phyloP scores from a whole-genome alignment of 2,797 vertebrate species.

The Leuciscus waleckii region DNA sequence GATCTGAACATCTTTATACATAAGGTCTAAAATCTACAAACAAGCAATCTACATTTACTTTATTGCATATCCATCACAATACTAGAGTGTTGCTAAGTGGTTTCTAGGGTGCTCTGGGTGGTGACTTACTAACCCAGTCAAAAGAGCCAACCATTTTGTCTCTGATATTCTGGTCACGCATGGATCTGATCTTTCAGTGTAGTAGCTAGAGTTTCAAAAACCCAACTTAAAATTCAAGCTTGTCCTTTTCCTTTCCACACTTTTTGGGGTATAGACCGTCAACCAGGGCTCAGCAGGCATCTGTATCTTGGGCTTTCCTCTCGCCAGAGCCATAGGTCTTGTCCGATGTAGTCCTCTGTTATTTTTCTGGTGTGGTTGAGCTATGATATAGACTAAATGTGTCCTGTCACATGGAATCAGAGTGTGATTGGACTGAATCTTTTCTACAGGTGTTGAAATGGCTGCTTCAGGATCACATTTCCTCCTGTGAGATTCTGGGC shows the following conservation, averaged over 20 bases:
- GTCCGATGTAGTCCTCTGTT: conserved; percentile 23
- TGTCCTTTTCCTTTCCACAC: not conserved
- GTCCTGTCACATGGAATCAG: conserved; percentile 21
- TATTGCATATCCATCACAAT: not conserved
- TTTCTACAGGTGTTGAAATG: conserved; percentile 24
- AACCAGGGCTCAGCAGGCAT: not conserved
- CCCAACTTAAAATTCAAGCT: not conserved
- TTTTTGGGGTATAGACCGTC: not conserved
- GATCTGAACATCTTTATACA: not conserved
- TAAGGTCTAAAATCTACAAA: not conserved
- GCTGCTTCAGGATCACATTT: conserved; percentile 12
- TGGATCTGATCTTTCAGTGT: not conserved
- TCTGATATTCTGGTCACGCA: not conserved
- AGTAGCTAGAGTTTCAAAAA: not conserved
- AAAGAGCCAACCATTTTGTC: not conserved
- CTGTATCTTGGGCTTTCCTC: not conserved
- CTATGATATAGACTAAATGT: conserved; percentile 5
- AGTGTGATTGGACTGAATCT: conserved; percentile 17
- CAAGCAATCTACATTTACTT: not conserved
- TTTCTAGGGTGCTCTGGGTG: not conserved
- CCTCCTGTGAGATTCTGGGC: not conserved
- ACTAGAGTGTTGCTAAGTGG: not conserved
- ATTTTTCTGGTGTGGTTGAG: conserved; percentile 45
- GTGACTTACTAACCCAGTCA: not conserved
- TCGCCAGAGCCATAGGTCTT: not conserved